Conservation (phyloP, 2,888 invertebrate species). For the Lasioglossum malachurum region DNA sequence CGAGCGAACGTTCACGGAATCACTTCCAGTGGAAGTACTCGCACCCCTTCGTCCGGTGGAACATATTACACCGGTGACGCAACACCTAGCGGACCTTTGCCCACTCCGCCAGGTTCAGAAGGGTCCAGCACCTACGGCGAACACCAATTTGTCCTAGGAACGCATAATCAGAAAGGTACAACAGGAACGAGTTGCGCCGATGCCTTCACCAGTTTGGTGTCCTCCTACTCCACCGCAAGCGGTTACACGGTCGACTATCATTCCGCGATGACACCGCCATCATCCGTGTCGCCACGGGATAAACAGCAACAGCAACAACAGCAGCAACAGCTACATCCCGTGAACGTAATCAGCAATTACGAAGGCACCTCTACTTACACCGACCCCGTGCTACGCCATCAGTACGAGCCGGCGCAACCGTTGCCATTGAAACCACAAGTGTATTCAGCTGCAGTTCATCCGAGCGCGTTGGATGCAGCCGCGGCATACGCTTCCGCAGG, state of each 20-base stretch:
- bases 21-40: constrained; percentile 85
- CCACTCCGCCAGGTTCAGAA: constrained; percentile 96
- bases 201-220: constrained; percentile 87
- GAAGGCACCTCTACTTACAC: constrained; percentile 86
- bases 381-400: constrained; percentile 84
- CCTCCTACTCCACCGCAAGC: constrained; percentile 86
- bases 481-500: constrained; percentile 87
- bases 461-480: constrained; percentile 86
- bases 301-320: constrained; percentile 90
- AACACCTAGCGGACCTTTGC: constrained; percentile 90
- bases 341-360: constrained; percentile 88
- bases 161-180: constrained; percentile 81
- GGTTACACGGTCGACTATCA: constrained; percentile 93
- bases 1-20: constrained; percentile 92
- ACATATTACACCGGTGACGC: constrained; percentile 80
- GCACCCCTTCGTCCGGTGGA: constrained; percentile 78
- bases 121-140: constrained; percentile 91
- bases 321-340: constrained; percentile 85
- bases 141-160: constrained; percentile 86
- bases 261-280: constrained; percentile 98
- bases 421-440: constrained; percentile 96
- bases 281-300: constrained; percentile 98
- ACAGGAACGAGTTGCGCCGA: constrained; percentile 78
- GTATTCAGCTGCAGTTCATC: constrained; percentile 88
- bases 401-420: constrained; percentile 88